A percentile compares a stretch with the other conserved stretches of the same genome.
Conservation (phyloP, 2,113 vertebrate genomes). For the Larimichthys crocea region DNA sequence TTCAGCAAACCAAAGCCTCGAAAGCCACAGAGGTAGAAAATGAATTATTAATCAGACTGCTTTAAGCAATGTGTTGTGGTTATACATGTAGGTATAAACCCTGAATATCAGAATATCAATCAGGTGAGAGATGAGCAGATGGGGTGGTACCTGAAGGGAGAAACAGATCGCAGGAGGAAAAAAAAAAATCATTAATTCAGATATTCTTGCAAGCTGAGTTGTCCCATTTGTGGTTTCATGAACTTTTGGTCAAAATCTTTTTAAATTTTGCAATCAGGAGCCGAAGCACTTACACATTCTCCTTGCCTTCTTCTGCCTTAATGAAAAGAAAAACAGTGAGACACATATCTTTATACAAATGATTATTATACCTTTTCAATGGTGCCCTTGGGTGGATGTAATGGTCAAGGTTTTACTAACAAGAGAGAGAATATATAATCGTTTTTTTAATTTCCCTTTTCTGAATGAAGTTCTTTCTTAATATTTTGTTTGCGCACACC, state of each 20-base stretch:
- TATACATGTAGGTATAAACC: conserved; percentile 19
- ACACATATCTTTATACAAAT: background rate
- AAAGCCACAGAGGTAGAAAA: background rate
- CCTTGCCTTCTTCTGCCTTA: too few relatives aligned
- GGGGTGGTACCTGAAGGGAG: background rate
- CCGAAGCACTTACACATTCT: background rate
- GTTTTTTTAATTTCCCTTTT: background rate
- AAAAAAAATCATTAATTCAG: background rate
- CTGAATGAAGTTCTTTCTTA: background rate
- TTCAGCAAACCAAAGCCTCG: conserved; percentile 5
- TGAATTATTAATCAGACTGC: conserved; percentile 49
- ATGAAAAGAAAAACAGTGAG: too few relatives aligned
- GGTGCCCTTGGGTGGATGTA: background rate
- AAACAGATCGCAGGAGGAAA: background rate
- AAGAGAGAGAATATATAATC: too few relatives aligned
- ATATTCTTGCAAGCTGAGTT: background rate
- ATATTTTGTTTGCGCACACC: background rate
- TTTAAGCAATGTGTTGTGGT: conserved; percentile 1
- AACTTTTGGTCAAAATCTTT: too few relatives aligned
- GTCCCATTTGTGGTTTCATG: too few relatives aligned
- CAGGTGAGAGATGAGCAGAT: conserved; percentile 7
- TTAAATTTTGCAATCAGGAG: background rate
- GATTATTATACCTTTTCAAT: background rate
- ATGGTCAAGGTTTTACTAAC: background rate
- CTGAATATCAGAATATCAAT: conserved; percentile 15